These are phyloP conservation scores for Volucella bombylans DNA, from an alignment of 2,888 invertebrate genomes.

Conservation along the genomic window DNA sequence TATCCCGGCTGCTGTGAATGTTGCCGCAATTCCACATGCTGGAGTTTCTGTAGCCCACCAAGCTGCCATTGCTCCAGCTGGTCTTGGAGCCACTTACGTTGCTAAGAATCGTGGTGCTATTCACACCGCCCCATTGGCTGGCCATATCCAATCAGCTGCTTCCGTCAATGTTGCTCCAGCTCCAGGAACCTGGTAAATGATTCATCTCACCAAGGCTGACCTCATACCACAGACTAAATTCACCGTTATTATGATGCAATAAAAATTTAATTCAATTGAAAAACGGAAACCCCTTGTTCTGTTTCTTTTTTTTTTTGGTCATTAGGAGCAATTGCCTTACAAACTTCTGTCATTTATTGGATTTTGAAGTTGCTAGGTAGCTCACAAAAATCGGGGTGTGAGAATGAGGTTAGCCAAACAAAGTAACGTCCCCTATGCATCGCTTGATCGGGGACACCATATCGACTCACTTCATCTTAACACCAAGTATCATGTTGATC, in stretches of 20 bases:
- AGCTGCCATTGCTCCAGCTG: conserved; percentile 77
- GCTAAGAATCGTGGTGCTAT: conserved; percentile 80
- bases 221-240: conserved; percentile 21
- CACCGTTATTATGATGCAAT: conserved; percentile 66
- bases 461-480: too few species aligned
- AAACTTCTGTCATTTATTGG: too few species aligned
- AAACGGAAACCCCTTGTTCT: background rate
- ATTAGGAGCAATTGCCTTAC: too few species aligned
- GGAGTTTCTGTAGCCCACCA: conserved; percentile 77
- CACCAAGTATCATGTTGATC: too few species aligned
- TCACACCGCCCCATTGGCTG: conserved; percentile 79
- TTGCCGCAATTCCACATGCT: conserved; percentile 59
- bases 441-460: too few species aligned
- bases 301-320: too few species aligned
- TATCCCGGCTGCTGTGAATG: conserved; percentile 70
- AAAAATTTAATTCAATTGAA: conserved; percentile 66
- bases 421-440: too few species aligned
- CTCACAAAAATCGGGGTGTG: too few species aligned
- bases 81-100: conserved; percentile 80
- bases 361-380: too few species aligned
- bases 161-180: conserved; percentile 79
- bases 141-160: conserved; percentile 79
- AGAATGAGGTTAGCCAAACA: too few species aligned
- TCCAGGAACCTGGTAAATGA: conserved; percentile 77
- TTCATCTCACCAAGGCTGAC: conserved; percentile 32